Base-by-base conservation (phyloP, 1,140 invertebrate species). In the Metopolophium dirhodum region DNA sequence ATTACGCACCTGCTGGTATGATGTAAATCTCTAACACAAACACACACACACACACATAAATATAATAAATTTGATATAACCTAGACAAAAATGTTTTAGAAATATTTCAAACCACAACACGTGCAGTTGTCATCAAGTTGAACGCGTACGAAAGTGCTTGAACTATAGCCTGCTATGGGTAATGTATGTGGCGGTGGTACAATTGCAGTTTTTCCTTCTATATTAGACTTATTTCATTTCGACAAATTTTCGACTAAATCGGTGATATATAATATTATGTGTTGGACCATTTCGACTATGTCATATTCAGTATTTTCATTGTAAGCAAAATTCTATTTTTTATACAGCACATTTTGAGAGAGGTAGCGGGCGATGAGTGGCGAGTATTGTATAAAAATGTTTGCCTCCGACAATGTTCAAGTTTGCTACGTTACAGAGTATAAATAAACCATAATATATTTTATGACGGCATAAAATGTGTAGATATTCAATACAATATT, bases 381-480 rank as follows among this genome's bases (percentile, higher is more conserved):
- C 14, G 11, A n/a, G 30, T n/a, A 77, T 77, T 77, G 61, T 77
- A n/a, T n/a, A 77, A 77, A 77, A 77, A 77, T n/a, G 61, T 68
- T 68, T 30, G 30, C 57, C 57, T 30, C 9, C 57, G 57, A 61
- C 57, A 61, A 61, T 61, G 30, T 77, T 77, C 14, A 77, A 20
- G 61, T n/a, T 18, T 30, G 14, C 61, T 30, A 77, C 30, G n/a
- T n/a, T 77, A 35, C 14, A 77, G 61, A 77, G 61, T 77, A 77
- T 77, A 77, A 68, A 77, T 77, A 77, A 77, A 77, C 61, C 14
- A n/a, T n/a, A 77, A 77, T 77, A 77, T 77, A 77, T 77, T 77
- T 77, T 77, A 77, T 35, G 61, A 18, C 14, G n/a, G 30, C 61
- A 77, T 77, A 77, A n/a, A 77, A 77, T n/a, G 30, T n/a, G 61